Percentiles rank a stretch among this genome's conserved stretches.
phyloP scores from a whole-genome alignment of 2,888 invertebrate genomes.

The Patella pellucida region DNA sequence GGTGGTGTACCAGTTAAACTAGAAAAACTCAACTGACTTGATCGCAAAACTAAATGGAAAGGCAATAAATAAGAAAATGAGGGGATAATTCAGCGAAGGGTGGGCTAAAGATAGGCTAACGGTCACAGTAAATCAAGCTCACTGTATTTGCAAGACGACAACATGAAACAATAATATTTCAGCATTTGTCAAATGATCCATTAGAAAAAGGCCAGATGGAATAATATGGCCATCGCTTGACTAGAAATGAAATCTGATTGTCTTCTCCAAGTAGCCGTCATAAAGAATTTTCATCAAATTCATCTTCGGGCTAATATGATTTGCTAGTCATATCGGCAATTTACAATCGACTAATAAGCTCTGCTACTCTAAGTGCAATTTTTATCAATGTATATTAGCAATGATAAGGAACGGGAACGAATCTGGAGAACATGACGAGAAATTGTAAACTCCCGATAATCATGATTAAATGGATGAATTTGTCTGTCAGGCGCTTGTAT shows the following conservation, averaged over 20 bases:
- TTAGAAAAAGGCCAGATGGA: conserved; percentile 27
- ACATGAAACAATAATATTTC: conserved; percentile 39
- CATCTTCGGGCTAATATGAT: conserved; percentile 27
- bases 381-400: too few relatives aligned
- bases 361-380: too few relatives aligned
- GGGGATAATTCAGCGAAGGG: conserved; percentile 41
- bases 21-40: too few relatives aligned
- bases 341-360: too few relatives aligned
- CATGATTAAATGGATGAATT: too few relatives aligned
- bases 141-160: conserved; percentile 21
- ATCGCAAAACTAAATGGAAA: conserved; percentile 34
- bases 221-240: conserved; percentile 21
- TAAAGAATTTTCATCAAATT: conserved; percentile 26
- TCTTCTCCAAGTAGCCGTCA: conserved; percentile 22
- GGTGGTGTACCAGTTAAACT: too few relatives aligned
- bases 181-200: conserved; percentile 38
- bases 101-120: conserved; percentile 31
- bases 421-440: too few relatives aligned
- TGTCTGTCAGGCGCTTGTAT: too few relatives aligned
- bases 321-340: conserved; percentile 25
- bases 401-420: too few relatives aligned
- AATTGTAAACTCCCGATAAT: too few relatives aligned
- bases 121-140: conserved; percentile 30
- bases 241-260: conserved; percentile 19
- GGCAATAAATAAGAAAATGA: conserved; percentile 42